Evolutionary conservation across 2,113 vertebrate species (phyloP).

Genomic region (Phoxinus phoxinus): DNA sequence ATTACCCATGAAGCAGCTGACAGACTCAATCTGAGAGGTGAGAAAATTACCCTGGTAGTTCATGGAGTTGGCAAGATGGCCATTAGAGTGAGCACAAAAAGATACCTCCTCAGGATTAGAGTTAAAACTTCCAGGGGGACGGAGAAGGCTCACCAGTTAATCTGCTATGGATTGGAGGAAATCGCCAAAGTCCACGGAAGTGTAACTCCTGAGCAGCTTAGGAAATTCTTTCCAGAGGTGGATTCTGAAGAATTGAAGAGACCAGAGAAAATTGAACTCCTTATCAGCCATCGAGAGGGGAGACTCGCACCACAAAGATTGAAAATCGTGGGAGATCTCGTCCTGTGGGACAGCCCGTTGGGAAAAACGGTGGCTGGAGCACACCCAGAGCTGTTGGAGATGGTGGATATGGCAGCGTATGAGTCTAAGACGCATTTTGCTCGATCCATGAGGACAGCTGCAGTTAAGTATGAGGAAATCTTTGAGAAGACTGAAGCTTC

Average conservation of each 20-base stretch:
- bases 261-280: not conserved
- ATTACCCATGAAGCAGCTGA: slow-evolving; percentile 4
- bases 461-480: not conserved
- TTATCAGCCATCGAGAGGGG: slow-evolving; percentile 23
- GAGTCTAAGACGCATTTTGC: slow-evolving; percentile 35
- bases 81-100: not conserved
- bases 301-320: slow-evolving; percentile 41
- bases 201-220: slow-evolving; percentile 9
- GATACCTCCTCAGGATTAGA: not conserved
- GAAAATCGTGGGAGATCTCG: slow-evolving; percentile 41
- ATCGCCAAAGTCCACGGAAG: slow-evolving; percentile 43
- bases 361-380: slow-evolving; percentile 47
- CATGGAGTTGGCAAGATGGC: not conserved
- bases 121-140: not conserved
- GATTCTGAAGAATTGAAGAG: slow-evolving; percentile 8
- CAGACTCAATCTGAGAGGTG: not conserved
- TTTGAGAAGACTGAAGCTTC: not conserved
- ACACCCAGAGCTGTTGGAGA: slow-evolving; percentile 40
- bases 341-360: slow-evolving; percentile 50
- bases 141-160: not conserved
- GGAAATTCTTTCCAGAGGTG: slow-evolving; percentile 31
- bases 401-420: slow-evolving; percentile 1
- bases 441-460: slow-evolving; percentile 11
- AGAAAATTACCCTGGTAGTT: not conserved
- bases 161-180: slow-evolving; percentile 47